phyloP scores from a whole-genome alignment of 2,888 invertebrate genomes.

The Pyrrhia umbra region DNA sequence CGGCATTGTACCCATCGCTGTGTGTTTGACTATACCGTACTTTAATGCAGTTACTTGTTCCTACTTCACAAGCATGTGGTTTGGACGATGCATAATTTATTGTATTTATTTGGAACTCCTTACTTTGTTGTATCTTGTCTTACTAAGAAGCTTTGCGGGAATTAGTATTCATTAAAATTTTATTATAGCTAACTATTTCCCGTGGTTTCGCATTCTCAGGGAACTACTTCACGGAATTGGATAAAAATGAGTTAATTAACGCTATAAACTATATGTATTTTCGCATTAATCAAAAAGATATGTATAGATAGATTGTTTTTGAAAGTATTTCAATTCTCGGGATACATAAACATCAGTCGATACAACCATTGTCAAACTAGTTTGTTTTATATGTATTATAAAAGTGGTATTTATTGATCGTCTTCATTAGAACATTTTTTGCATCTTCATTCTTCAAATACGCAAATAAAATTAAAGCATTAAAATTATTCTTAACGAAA shows the following conservation, averaged over 20 bases:
- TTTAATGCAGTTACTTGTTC: conserved; percentile 54
- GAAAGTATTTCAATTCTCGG: no score
- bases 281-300: no score
- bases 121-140: not conserved
- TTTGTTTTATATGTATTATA: no score
- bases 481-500: conserved; percentile 30
- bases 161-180: not conserved
- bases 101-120: conserved; percentile 9
- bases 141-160: not conserved
- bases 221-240: no score
- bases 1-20: conserved; percentile 2
- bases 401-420: no score
- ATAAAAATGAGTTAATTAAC: no score
- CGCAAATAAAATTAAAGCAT: conserved; percentile 9
- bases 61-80: conserved; percentile 32
- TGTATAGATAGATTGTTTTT: no score
- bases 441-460: not conserved
- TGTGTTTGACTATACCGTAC: conserved; percentile 27
- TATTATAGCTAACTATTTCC: no score
- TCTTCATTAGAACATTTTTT: not conserved
- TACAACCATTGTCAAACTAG: no score
- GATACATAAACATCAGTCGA: no score
- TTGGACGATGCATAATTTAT: conserved; percentile 18
- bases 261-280: no score
- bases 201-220: no score